Evolutionary conservation across 2,797 vertebrate species (phyloP).

Genomic region (Cynodonichthys magdalenae): DNA sequence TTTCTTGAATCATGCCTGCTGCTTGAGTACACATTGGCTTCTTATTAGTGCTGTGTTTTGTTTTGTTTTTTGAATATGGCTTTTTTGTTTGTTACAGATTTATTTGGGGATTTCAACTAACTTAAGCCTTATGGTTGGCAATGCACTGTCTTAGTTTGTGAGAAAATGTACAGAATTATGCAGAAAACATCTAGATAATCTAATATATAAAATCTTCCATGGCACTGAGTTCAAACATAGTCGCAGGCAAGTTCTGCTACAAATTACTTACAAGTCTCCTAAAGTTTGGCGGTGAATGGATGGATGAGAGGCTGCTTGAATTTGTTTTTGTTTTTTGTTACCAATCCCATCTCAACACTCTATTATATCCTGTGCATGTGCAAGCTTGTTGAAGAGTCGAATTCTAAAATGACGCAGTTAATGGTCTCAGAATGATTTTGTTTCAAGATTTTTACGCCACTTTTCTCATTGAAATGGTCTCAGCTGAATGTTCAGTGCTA

Average conservation of each 20-base stretch:
- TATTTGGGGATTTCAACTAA: conserved; percentile 31
- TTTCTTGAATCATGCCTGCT: conserved; percentile 29
- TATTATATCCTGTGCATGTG: conserved; percentile 29
- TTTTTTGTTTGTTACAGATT: conserved; percentile 22
- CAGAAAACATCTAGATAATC: conserved; percentile 12
- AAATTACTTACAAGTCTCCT: neutral
- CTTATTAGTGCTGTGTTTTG: conserved; percentile 22
- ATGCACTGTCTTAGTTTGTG: conserved; percentile 38
- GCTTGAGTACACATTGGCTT: conserved; percentile 42
- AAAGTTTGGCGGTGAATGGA: conserved; percentile 68
- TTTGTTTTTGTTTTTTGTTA: conserved; percentile 37
- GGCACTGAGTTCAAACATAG: neutral
- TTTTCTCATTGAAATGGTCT: conserved; percentile 27
- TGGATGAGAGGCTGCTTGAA: conserved; percentile 65
- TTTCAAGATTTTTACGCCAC: conserved; percentile 11
- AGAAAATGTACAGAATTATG: conserved; percentile 34
- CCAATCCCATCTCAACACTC: conserved; percentile 36
- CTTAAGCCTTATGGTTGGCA: conserved; percentile 24
- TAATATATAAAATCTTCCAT: conserved; percentile 15
- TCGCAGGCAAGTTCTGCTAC: neutral
- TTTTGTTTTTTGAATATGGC: conserved; percentile 36
- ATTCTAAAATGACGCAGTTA: neutral
- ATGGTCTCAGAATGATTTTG: neutral
- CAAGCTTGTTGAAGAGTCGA: neutral
- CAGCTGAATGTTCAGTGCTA: conserved; percentile 11